These are phyloP conservation scores for Octopus bimaculoides DNA, from an alignment of 1,140 invertebrate genomes.

Conservation along the genomic window DNA sequence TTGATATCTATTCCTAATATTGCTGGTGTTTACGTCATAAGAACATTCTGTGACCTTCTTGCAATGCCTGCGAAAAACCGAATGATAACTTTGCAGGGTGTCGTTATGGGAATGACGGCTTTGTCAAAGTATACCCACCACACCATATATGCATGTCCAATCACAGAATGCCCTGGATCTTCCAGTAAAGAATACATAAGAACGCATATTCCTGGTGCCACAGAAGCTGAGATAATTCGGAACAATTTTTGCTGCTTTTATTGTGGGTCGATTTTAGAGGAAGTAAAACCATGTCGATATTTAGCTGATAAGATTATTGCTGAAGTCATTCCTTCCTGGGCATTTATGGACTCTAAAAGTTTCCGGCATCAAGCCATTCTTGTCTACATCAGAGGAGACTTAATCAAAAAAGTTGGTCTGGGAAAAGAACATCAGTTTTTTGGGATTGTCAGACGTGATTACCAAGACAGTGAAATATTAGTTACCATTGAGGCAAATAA, in stretches of 20 bases:
- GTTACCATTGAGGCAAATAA: neutral
- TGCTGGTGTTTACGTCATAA: neutral
- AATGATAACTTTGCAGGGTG: neutral
- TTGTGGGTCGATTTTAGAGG: neutral
- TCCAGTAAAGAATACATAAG: slow-evolving; percentile 4
- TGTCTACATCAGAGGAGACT: neutral
- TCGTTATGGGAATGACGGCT: neutral
- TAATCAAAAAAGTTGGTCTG: neutral
- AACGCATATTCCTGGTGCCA: neutral
- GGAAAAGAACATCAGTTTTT: neutral
- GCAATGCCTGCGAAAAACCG: neutral
- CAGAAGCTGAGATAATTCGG: neutral
- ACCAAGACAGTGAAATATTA: neutral
- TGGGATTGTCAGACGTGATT: neutral
- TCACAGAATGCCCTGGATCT: neutral
- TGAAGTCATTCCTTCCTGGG: neutral
- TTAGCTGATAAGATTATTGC: neutral
- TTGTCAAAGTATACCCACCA: neutral
- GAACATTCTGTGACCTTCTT: neutral
- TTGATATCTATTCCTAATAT: neutral
- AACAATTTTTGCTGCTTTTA: neutral
- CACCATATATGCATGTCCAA: neutral
- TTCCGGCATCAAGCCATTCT: neutral
- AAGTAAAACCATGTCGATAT: neutral
- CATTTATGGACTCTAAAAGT: neutral